These are phyloP conservation scores for Serrognathus titanus DNA, from an alignment of 2,888 invertebrate species.

Conservation along the genomic window DNA sequence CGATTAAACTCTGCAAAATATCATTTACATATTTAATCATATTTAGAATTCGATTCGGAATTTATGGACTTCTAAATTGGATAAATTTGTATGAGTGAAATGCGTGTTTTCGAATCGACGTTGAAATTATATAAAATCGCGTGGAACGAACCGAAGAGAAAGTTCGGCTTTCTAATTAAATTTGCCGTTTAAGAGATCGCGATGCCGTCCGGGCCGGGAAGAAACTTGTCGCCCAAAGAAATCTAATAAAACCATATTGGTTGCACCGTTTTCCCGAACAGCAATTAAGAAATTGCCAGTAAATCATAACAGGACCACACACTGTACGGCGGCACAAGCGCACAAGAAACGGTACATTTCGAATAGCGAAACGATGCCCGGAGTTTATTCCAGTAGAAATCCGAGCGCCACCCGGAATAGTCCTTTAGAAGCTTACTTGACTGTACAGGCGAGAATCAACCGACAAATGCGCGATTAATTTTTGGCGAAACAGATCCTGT, in stretches of 20 bases:
- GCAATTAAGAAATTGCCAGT: conserved; percentile 31
- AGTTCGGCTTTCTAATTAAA: no score
- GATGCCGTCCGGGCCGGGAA: neutral
- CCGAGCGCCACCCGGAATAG: neutral
- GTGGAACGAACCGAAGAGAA: no score
- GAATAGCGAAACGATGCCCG: neutral
- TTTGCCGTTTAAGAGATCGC: neutral
- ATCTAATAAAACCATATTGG: conserved; percentile 11
- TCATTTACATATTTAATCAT: no score
- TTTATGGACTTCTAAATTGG: no score
- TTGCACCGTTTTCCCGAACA: conserved; percentile 21
- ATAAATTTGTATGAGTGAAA: no score
- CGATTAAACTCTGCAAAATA: no score
- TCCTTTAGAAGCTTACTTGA: neutral
- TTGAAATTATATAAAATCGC: no score
- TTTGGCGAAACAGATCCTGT: no score
- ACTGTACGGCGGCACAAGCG: neutral
- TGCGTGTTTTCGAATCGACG: no score
- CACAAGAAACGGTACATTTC: neutral
- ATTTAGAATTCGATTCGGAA: no score
- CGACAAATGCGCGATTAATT: no score
- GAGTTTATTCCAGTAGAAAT: neutral
- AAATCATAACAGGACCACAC: conserved; percentile 20
- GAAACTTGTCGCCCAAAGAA: conserved; percentile 5
- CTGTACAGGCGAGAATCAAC: no score